Conservation (phyloP, 2,888 invertebrate species). For the Tenthredo distinguenda region DNA sequence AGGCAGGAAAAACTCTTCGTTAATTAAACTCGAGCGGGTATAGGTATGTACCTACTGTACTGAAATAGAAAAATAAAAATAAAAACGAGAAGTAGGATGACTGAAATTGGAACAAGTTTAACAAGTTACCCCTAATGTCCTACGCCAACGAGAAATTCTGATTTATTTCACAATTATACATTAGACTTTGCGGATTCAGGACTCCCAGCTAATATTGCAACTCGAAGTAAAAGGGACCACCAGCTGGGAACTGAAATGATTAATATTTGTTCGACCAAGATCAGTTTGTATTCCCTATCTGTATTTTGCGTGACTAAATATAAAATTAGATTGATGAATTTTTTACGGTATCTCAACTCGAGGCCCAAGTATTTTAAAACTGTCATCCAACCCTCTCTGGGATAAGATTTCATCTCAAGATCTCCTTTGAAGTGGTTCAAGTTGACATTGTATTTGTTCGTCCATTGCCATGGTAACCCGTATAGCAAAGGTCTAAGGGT, state of each 20-base stretch:
- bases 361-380: neutral
- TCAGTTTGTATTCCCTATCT: neutral
- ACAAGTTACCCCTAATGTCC: neutral
- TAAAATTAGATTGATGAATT: neutral
- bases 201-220: neutral
- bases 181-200: neutral
- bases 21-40: conserved; percentile 7
- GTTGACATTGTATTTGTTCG: neutral
- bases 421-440: conserved; percentile 25
- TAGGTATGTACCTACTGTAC: neutral
- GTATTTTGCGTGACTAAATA: neutral
- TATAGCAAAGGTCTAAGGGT: neutral
- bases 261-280: neutral
- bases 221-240: neutral
- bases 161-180: conserved; percentile 29
- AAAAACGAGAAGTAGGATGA: neutral
- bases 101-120: conserved; percentile 21
- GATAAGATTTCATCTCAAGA: neutral
- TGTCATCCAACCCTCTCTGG: neutral
- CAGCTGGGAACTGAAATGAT: neutral
- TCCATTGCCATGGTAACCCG: conserved; percentile 14
- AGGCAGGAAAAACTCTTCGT: neutral
- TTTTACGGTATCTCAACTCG: neutral
- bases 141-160: conserved; percentile 28
- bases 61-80: neutral